phyloP scores from a whole-genome alignment of 2,797 vertebrate species.

The Gadopsis bispinosus region DNA sequence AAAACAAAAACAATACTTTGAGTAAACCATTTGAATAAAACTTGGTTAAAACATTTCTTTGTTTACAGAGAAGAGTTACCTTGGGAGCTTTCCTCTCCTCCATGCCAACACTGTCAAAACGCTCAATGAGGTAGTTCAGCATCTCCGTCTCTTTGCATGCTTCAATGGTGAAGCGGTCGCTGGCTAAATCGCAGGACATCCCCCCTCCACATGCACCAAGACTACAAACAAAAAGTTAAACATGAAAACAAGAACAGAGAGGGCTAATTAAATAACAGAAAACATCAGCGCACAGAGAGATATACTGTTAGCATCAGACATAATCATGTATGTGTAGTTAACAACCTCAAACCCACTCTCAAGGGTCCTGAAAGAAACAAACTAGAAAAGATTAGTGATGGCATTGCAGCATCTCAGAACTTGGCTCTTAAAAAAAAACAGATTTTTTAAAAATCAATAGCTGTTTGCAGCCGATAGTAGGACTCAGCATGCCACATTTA shows the following conservation, averaged over 20 bases:
- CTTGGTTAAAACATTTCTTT: background rate
- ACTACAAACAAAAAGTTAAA: slow-evolving; percentile 75
- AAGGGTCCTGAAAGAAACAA: slow-evolving; percentile 68
- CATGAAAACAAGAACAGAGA: slow-evolving; percentile 36
- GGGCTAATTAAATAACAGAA: slow-evolving; percentile 31
- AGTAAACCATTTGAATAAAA: background rate
- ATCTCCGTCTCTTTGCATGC: slow-evolving; percentile 98
- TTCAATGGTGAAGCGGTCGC: slow-evolving; percentile 98
- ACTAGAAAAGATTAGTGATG: slow-evolving; percentile 54
- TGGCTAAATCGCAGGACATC: slow-evolving; percentile 89
- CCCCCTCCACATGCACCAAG: slow-evolving; percentile 91
- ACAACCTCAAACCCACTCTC: slow-evolving; percentile 52
- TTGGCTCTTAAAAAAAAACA: slow-evolving; percentile 25
- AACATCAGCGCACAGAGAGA: slow-evolving; percentile 10
- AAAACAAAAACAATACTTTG: background rate
- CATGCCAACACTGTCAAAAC: slow-evolving; percentile 99
- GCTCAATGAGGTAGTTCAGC: slow-evolving; percentile 99
- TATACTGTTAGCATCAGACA: slow-evolving; percentile 26
- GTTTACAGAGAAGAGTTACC: slow-evolving; percentile 77
- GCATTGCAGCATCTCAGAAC: slow-evolving; percentile 37
- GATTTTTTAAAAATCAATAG: slow-evolving; percentile 25
- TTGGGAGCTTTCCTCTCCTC: slow-evolving; percentile 99
- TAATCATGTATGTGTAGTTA: slow-evolving; percentile 31
- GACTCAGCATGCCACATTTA: slow-evolving; percentile 22
- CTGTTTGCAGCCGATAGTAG: slow-evolving; percentile 33